Evolutionary conservation across 2,113 vertebrate species (phyloP).

Genomic region (Carollia perspicillata): DNA sequence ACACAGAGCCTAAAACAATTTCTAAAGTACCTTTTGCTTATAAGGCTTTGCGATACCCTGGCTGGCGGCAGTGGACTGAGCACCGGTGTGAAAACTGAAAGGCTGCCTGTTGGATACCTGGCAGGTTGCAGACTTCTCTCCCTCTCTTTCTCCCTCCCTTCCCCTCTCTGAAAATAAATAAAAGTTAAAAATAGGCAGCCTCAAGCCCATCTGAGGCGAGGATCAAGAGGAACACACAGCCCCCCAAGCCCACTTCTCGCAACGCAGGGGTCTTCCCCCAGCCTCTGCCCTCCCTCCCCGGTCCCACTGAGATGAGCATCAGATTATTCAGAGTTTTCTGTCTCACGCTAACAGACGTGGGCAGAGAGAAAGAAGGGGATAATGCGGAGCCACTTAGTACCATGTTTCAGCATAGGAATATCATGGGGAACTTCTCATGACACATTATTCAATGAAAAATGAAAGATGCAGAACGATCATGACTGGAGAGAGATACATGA

Average conservation of each 20-base stretch:
- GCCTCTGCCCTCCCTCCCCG: background rate
- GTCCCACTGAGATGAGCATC: background rate
- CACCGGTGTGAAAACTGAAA: no score
- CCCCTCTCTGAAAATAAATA: no score
- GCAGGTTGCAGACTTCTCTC: no score
- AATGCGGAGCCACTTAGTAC: background rate
- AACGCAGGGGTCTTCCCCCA: background rate
- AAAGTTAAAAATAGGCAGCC: background rate
- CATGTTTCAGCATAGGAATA: background rate
- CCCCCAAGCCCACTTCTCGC: background rate
- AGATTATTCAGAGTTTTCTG: background rate
- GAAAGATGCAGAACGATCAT: background rate
- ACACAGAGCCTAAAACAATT: background rate
- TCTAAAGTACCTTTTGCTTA: background rate
- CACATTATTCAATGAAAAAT: background rate
- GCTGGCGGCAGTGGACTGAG: no score
- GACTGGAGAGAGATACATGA: background rate
- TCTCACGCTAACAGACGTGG: background rate
- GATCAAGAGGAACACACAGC: background rate
- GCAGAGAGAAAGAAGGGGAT: background rate
- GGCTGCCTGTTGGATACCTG: no score
- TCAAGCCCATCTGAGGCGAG: background rate
- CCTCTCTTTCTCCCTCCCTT: no score
- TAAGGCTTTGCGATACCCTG: background rate
- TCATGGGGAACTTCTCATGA: background rate